These are phyloP conservation scores for Tiliqua scincoides DNA, from an alignment of 2,113 vertebrate species.

Conservation along the genomic window DNA sequence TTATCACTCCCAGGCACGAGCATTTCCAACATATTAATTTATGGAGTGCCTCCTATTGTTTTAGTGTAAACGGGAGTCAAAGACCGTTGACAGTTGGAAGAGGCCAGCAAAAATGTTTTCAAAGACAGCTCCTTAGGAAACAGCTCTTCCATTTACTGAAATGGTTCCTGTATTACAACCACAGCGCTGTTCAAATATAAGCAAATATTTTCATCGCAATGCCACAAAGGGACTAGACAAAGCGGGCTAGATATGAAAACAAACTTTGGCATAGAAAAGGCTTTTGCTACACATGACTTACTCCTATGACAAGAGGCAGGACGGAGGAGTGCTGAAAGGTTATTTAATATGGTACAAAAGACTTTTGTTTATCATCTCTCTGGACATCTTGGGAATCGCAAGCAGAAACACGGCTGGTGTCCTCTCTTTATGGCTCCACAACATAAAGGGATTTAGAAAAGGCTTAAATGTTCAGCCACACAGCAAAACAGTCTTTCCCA, in stretches of 20 bases:
- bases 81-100: conserved; percentile 75
- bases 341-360: conserved; percentile 83
- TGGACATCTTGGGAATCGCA: conserved; percentile 77
- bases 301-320: conserved; percentile 75
- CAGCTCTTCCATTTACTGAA: conserved; percentile 72
- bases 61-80: conserved; percentile 77
- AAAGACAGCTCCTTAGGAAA: conserved; percentile 77
- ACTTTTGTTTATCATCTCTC: conserved; percentile 81
- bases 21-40: conserved; percentile 72
- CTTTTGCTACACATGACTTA: conserved; percentile 81
- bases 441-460: conserved; percentile 69
- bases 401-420: conserved; percentile 69
- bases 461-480: conserved; percentile 36
- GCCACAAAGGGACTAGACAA: conserved; percentile 77
- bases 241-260: conserved; percentile 80
- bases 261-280: conserved; percentile 78
- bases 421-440: conserved; percentile 65
- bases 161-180: conserved; percentile 72
- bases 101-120: conserved; percentile 64
- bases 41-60: conserved; percentile 77
- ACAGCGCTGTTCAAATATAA: conserved; percentile 78
- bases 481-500: conserved; percentile 44
- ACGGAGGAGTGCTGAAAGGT: conserved; percentile 76
- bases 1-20: conserved; percentile 53
- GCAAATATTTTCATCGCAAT: conserved; percentile 83